Evolutionary conservation across 2,888 invertebrate genomes (phyloP).

Genomic region (Aleiodes alternator): DNA sequence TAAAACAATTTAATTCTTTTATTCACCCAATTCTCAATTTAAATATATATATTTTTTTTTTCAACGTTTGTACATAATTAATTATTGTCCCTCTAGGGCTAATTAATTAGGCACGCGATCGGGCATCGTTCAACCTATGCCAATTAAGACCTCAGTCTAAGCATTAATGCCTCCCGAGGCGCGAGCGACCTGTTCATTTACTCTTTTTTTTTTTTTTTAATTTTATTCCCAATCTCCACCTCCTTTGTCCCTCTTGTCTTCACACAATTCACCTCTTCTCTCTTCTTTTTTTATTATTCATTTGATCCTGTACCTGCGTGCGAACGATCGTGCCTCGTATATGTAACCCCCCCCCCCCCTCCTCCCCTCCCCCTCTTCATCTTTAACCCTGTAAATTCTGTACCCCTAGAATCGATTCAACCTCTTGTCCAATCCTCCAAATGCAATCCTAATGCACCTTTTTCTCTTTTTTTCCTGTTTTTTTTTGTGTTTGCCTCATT

Average conservation of each 20-base stretch:
- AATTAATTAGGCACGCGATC: slow-evolving; percentile 72
- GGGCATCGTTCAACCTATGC: slow-evolving; percentile 58
- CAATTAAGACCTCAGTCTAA: slow-evolving; percentile 70
- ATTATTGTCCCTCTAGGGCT: slow-evolving; percentile 66
- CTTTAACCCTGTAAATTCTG: slow-evolving; percentile 12
- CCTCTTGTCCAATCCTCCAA: not conserved
- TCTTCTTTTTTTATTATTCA: not conserved
- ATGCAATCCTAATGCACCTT: not conserved
- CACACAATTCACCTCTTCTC: not conserved
- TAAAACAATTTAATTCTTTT: slow-evolving; percentile 30
- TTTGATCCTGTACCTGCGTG: slow-evolving; percentile 38
- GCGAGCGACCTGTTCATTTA: slow-evolving; percentile 59
- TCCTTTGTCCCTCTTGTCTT: slow-evolving; percentile 2
- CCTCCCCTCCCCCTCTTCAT: not conserved
- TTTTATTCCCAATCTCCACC: slow-evolving; percentile 12
- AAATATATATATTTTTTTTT: slow-evolving; percentile 55
- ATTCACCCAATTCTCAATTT: slow-evolving; percentile 11
- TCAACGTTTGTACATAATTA: slow-evolving; percentile 59
- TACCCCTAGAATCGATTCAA: slow-evolving; percentile 15
- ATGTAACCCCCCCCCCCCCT: not conserved
- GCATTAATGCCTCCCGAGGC: slow-evolving; percentile 58
- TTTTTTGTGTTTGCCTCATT: not conserved
- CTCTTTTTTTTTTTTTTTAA: slow-evolving; percentile 32
- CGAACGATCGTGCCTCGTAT: slow-evolving; percentile 33
- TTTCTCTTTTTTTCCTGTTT: not conserved